Conservation (phyloP, 2,888 invertebrate species). For the Liopterus haemorrhoidalis region DNA sequence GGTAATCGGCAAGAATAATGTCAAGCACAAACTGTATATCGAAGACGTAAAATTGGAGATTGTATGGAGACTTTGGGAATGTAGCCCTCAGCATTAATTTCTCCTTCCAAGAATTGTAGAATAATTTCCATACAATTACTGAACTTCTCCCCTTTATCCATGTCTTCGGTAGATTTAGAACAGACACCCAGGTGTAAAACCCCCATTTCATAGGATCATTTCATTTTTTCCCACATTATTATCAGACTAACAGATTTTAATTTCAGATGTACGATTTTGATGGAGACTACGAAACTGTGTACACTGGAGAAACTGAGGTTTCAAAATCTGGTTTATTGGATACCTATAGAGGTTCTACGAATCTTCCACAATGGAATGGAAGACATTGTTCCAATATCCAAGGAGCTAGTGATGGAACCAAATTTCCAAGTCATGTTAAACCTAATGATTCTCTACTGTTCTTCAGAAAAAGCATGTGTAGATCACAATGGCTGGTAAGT, state of each 20-base stretch:
- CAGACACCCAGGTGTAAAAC: too few species aligned
- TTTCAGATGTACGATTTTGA: constrained; percentile 79
- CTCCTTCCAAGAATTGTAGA: too few species aligned
- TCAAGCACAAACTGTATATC: too few species aligned
- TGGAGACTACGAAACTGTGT: constrained; percentile 72
- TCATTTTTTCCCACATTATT: constrained; percentile 1
- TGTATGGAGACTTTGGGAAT: too few species aligned
- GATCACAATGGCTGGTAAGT: constrained; percentile 71
- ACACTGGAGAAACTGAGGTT: constrained; percentile 62
- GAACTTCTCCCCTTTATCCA: too few species aligned
- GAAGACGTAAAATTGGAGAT: too few species aligned
- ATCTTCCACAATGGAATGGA: constrained; percentile 71
- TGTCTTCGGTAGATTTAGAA: too few species aligned
- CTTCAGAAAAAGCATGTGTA: constrained; percentile 79
- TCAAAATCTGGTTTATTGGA: constrained; percentile 64
- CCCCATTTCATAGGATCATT: too few species aligned
- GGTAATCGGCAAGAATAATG: too few species aligned
- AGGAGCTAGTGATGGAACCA: constrained; percentile 77
- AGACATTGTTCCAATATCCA: constrained; percentile 71
- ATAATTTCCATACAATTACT: too few species aligned
- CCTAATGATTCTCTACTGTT: constrained; percentile 67
- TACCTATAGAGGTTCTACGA: constrained; percentile 65
- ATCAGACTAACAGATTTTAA: constrained; percentile 7
- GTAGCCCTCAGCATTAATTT: too few species aligned
- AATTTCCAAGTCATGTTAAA: constrained; percentile 66